Percentiles rank a stretch among this genome's conserved stretches.
Evolutionary conservation across 2,888 invertebrate genomes (phyloP).

Genomic region (Meiosimyza platycephala): DNA sequence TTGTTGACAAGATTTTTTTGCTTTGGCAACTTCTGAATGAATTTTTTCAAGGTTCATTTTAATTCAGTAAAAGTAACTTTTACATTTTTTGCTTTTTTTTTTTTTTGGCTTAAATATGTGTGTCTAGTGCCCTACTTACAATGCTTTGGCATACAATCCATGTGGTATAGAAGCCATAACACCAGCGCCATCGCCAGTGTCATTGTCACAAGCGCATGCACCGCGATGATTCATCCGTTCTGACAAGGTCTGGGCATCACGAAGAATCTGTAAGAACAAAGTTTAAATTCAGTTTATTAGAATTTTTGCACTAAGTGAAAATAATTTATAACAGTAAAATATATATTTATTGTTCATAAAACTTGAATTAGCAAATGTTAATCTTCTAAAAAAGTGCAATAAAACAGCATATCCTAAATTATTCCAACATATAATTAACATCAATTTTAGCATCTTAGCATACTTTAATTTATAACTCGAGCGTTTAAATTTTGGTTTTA

Average conservation of each 20-base stretch:
- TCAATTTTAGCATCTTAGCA: too few relatives aligned
- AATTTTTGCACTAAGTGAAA: constrained; percentile 15
- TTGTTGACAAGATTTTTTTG: constrained; percentile 22
- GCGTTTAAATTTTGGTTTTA: too few relatives aligned
- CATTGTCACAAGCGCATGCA: constrained; percentile 99
- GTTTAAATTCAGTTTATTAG: neutral
- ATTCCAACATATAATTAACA: too few relatives aligned
- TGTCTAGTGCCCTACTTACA: constrained; percentile 72
- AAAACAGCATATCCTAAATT: too few relatives aligned
- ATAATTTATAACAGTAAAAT: constrained; percentile 25
- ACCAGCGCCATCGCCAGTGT: constrained; percentile 99
- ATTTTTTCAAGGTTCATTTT: neutral
- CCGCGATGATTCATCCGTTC: constrained; percentile 99
- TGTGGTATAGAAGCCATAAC: constrained; percentile 97
- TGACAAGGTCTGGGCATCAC: constrained; percentile 94
- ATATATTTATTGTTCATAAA: too few relatives aligned
- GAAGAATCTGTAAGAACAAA: constrained; percentile 79
- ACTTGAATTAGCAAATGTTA: too few relatives aligned
- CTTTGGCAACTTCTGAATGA: constrained; percentile 11
- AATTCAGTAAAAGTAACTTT: neutral
- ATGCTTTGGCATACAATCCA: constrained; percentile 85
- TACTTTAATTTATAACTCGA: too few relatives aligned
- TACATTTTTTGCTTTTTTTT: constrained; percentile 16
- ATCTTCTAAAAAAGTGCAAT: too few relatives aligned
- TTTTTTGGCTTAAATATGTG: too few relatives aligned